Percentiles rank a stretch among this genome's conserved stretches.
These are phyloP conservation scores for Drosophila monieri DNA, from an alignment of 2,888 invertebrate genomes.

Conservation along the genomic window DNA sequence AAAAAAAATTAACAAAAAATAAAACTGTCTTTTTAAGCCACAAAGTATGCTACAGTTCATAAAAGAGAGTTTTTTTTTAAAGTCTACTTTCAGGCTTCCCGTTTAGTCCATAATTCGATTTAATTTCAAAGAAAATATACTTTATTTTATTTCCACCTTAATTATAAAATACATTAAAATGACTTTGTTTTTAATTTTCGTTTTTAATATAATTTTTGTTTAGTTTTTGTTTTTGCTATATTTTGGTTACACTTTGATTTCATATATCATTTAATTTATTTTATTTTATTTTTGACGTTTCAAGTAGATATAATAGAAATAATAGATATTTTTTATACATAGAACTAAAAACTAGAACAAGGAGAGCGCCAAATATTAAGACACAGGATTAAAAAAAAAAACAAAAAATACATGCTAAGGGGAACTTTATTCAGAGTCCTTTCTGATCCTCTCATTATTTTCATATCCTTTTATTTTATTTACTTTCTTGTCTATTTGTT, in stretches of 20 bases:
- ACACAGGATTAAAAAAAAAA: conserved; percentile 11
- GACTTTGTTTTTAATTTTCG: conserved; percentile 62
- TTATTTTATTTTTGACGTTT: neutral
- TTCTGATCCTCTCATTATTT: neutral
- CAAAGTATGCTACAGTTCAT: neutral
- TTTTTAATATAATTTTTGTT: conserved; percentile 1
- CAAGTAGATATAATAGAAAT: conserved; percentile 15
- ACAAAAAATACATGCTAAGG: conserved; percentile 20
- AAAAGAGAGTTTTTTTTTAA: neutral
- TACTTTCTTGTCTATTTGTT: conserved; percentile 10
- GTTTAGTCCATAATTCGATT: neutral
- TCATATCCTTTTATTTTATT: neutral
- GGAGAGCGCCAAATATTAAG: conserved; percentile 8
- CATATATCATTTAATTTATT: neutral
- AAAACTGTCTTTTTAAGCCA: neutral
- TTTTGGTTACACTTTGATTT: conserved; percentile 21
- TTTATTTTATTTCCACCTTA: conserved; percentile 36
- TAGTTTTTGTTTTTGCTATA: conserved; percentile 15
- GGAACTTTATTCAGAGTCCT: conserved; percentile 8
- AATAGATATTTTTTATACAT: conserved; percentile 17
- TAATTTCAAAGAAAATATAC: neutral
- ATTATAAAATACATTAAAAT: conserved; percentile 61
- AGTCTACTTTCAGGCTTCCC: neutral
- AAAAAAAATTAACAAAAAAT: neutral
- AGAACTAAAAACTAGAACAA: conserved; percentile 15